phyloP scores from a whole-genome alignment of 2,113 vertebrate genomes.

The Pogonocichla stellata region DNA sequence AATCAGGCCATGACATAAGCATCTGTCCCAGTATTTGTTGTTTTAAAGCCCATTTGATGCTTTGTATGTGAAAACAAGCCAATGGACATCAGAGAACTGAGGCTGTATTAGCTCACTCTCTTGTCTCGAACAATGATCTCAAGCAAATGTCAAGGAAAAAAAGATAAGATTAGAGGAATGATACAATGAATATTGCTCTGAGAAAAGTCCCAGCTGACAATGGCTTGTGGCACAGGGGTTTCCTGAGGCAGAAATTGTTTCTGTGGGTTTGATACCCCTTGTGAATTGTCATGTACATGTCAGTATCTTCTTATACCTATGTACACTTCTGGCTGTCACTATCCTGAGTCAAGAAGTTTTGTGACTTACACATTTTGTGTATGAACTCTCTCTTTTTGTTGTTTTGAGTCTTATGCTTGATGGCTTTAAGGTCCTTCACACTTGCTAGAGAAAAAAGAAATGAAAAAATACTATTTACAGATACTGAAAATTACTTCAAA shows the following conservation, averaged over 20 bases:
- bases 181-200: not conserved
- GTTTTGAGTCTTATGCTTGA: not conserved
- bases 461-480: not conserved
- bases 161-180: not conserved
- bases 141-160: not conserved
- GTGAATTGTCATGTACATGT: not conserved
- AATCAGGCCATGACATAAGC: not conserved
- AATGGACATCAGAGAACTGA: not conserved
- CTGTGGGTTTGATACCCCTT: not conserved
- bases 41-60: not conserved
- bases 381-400: not conserved
- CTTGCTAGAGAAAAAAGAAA: not conserved
- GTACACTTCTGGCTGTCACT: not conserved
- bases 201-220: not conserved
- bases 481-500: not conserved
- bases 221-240: not conserved
- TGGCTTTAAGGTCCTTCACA: not conserved
- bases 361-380: not conserved
- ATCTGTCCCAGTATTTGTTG: not conserved
- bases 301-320: not conserved
- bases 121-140: not conserved
- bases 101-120: not conserved
- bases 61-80: not conserved
- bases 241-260: not conserved
- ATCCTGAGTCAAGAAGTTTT: not conserved